Base-by-base conservation (phyloP, 1,140 invertebrate genomes). In the Goniozus legneri region DNA sequence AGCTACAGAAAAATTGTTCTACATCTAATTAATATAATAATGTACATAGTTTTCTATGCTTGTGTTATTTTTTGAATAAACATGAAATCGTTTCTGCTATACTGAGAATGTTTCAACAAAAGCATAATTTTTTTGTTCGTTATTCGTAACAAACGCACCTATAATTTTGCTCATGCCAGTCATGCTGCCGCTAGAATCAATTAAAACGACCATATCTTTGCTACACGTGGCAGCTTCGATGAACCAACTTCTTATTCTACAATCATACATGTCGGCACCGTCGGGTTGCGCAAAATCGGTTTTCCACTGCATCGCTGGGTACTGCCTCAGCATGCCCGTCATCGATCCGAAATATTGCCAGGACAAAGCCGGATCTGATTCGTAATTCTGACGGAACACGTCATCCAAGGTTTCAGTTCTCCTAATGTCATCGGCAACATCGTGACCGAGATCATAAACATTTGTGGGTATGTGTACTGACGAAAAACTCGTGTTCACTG, bases 181-280 rank as follows among this genome's bases (percentile, higher is more conserved):
- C 97, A 99, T 99, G 10, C 95, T 98, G n/a, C 97, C 97, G 45
- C 92, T 92, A 30, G 84, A 85, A 68, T 99, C 97, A 31, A 99
- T 79, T 16, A 99, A 75, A 49, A 99, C 96, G 15, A 99, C 84
- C 52, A 99, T 86, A 67, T 99, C 95, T 75, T 99, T 99, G 8
- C 95, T 94, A 56, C 93, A 95, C 0, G 95, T 96, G 0, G 96
- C 92, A 1, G 96, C 95, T 75, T 97, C 89, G 50, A 98, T 95
- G 69, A 96, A 99, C 92, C 93, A 96, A 16, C 88, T 88, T 35
- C 88, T 78, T 13, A 88, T 85, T 8, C 93, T 82, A 59, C 90
- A 93, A 64, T 95, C 92, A 63, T 92, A 96, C 1, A 84, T 72
- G 66, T 89, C 87, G 7, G 79, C 60, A 1, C 70, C 50, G 39